A percentile compares a stretch with the other conserved stretches of the same genome.
Conservation (phyloP, 1,140 invertebrate genomes). For the Sycophila sp. region DNA sequence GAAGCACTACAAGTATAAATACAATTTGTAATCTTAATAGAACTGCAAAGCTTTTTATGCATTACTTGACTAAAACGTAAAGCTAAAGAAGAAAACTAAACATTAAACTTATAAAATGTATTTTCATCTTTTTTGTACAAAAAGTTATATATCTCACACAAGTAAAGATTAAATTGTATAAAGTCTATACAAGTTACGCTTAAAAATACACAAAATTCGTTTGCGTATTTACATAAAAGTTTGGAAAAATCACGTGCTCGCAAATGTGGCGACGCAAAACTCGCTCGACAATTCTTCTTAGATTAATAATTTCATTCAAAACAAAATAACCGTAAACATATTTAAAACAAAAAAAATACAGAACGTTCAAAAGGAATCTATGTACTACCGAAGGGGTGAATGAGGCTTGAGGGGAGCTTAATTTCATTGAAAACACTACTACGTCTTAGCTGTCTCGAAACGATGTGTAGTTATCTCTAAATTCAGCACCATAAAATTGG, state of each 20-base stretch:
- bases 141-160: constrained; percentile 21
- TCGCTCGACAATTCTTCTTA: neutral
- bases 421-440: no score
- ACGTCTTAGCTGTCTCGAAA: neutral
- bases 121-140: constrained; percentile 33
- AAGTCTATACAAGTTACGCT: constrained; percentile 17
- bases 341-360: constrained; percentile 4
- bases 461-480: neutral
- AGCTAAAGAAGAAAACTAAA: no score
- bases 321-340: constrained; percentile 10
- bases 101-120: constrained; percentile 29
- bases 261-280: no score
- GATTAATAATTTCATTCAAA: neutral
- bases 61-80: no score
- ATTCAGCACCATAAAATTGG: neutral
- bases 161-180: constrained; percentile 1
- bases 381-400: no score
- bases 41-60: no score
- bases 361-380: no score
- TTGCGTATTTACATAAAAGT: constrained; percentile 13
- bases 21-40: no score
- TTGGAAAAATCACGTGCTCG: no score
- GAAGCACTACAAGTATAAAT: no score
- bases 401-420: no score
- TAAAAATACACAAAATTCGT: neutral